Conservation (phyloP, 2,888 invertebrate genomes). For the Dusona sp. region DNA sequence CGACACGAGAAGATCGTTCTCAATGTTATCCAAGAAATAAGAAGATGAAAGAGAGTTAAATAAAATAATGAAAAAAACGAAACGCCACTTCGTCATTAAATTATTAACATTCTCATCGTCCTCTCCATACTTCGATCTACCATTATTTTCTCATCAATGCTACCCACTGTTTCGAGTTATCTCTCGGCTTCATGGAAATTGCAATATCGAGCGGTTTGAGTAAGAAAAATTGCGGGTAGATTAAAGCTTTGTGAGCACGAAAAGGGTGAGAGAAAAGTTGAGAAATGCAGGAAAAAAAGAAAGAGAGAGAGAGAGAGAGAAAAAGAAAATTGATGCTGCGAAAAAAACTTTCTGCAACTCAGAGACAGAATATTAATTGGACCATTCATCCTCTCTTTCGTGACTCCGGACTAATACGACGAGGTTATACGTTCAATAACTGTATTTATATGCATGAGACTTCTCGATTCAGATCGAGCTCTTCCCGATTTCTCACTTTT, state of each 20-base stretch:
- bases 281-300: background rate
- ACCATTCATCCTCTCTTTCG: conserved; percentile 54
- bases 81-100: conserved; percentile 44
- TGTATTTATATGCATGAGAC: background rate
- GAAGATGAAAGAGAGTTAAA: conserved; percentile 7
- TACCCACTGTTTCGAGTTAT: conserved; percentile 36
- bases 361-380: conserved; percentile 57
- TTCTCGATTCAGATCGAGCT: background rate
- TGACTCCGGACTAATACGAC: conserved; percentile 20
- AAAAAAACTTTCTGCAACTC: background rate
- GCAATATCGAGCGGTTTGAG: conserved; percentile 7
- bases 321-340: conserved; percentile 5
- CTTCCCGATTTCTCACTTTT: background rate
- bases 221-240: conserved; percentile 35
- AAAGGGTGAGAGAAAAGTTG: background rate
- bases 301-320: background rate
- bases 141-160: conserved; percentile 53
- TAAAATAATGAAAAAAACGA: background rate
- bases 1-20: conserved; percentile 21
- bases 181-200: conserved; percentile 46
- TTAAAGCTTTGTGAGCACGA: conserved; percentile 17
- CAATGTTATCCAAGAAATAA: conserved; percentile 36
- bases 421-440: conserved; percentile 63
- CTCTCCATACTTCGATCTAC: background rate
- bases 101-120: conserved; percentile 16